Evolutionary conservation across 1,140 invertebrate species (phyloP).

Genomic region (Hesperophylax magnus): DNA sequence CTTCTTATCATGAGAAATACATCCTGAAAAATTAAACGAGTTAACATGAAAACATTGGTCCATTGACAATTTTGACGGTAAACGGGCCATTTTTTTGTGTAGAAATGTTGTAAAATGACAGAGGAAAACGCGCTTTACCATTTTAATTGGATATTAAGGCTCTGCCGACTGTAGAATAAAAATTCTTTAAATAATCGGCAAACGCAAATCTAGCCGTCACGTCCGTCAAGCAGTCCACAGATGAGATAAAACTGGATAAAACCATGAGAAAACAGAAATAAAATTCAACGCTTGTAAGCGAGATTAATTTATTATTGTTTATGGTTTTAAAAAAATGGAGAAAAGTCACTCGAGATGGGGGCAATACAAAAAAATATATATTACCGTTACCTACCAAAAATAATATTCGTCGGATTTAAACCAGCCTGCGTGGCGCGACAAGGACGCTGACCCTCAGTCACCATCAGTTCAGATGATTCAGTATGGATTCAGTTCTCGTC

Average conservation of each 20-base stretch:
- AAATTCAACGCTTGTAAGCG: not conserved
- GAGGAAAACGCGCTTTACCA: not conserved
- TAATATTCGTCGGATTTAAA: too few species aligned
- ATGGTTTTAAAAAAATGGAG: not conserved
- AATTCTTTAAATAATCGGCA: constrained; percentile 30
- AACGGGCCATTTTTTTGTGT: not conserved
- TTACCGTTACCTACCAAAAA: too few species aligned
- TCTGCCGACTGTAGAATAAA: constrained; percentile 9
- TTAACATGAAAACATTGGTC: constrained; percentile 14
- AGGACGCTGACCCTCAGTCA: too few species aligned
- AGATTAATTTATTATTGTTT: not conserved
- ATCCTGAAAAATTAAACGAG: constrained; percentile 75
- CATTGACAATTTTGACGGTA: not conserved
- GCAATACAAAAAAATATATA: too few species aligned
- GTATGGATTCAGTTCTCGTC: too few species aligned
- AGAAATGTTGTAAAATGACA: too few species aligned
- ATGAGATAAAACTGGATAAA: constrained; percentile 1
- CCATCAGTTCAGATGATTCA: too few species aligned
- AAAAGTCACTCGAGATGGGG: too few species aligned
- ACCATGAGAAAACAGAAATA: not conserved
- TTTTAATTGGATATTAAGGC: not conserved
- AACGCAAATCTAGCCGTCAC: constrained; percentile 22
- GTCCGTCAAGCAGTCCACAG: constrained; percentile 26
- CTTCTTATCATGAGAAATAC: constrained; percentile 98
- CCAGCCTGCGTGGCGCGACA: too few species aligned